Evolutionary conservation across 2,888 invertebrate species (phyloP), one percentile per base, ranked within the genome.

Genomic region (Isotomurus palustris): DNA sequence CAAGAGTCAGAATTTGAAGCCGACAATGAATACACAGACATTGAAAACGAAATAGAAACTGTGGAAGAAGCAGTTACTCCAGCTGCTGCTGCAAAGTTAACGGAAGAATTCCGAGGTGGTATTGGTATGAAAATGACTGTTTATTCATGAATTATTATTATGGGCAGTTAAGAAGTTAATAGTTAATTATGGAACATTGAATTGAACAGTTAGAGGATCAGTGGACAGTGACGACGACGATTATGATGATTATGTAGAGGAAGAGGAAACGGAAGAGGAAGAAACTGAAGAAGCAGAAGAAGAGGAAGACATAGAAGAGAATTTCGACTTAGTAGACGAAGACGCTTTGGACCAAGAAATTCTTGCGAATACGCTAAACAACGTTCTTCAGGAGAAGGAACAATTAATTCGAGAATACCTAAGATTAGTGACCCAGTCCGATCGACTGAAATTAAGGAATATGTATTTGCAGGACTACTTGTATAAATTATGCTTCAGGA

Each of bases 271-370:
- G 3, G 25, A 19, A 17, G 52, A 53, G 32, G 44, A 41, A 19
- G 36, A 21, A 43, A 43, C 2, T 10, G 43, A 43, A 22, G 43
- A 22, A 22, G 4, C 24, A 4, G 43, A 43, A 21, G 19, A 21
- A 21, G 41, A 44, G 45, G 47, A 47, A 24, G 27, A 47, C n/a
- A 14, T 25, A 14, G 36, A 38, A 12, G 51, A 51, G 10, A 40
- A n/a, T 40, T 10, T 17, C 10, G 40, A 40, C 14, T 6, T 6
- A 10, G 6, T 17, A 6, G 40, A 40, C 40, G 40, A 40, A 40
- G 40, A 10, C 17, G 19, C 8, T 40, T 17, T 40, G 40, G 40
- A 40, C 10, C 19, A n/a, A 17, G 6, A 17, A 40, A 19, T 6
- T 10, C 40, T 10, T 17, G n/a, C n/a, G n/a, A n/a, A n/a, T n/a